phyloP scores from a whole-genome alignment of 2,797 vertebrate species.

The Sebastes itinus region DNA sequence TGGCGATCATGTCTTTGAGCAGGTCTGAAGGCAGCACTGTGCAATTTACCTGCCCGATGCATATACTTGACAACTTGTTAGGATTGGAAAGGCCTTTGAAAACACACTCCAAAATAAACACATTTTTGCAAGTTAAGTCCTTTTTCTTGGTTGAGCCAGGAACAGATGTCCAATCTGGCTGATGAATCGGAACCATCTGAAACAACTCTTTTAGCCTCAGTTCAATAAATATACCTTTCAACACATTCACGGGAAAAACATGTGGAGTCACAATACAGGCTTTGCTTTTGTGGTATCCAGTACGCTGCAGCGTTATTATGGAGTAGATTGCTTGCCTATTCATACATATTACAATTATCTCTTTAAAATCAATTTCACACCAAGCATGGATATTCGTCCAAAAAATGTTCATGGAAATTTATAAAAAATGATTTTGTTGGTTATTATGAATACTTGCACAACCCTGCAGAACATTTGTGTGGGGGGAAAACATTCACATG shows the following conservation, averaged over 20 bases:
- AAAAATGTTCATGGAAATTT: too few relatives aligned
- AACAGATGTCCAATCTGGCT: slow-evolving; percentile 91
- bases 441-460: too few relatives aligned
- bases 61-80: slow-evolving; percentile 82
- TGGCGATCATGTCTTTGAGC: slow-evolving; percentile 7
- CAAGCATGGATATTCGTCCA: too few relatives aligned
- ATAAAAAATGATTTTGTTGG: too few relatives aligned
- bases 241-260: slow-evolving; percentile 78
- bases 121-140: slow-evolving; percentile 81
- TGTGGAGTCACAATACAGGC: slow-evolving; percentile 11
- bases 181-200: slow-evolving; percentile 96
- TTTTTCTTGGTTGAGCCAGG: slow-evolving; percentile 82
- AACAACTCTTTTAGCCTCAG: slow-evolving; percentile 89
- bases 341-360: neutral
- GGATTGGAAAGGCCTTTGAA: slow-evolving; percentile 82
- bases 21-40: slow-evolving; percentile 29
- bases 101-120: slow-evolving; percentile 85
- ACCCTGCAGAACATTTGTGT: too few relatives aligned
- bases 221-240: slow-evolving; percentile 94
- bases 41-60: slow-evolving; percentile 73
- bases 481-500: too few relatives aligned
- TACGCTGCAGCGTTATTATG: neutral
- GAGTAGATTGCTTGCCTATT: neutral
- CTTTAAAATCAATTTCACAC: neutral
- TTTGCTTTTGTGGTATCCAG: slow-evolving; percentile 46